Evolutionary conservation across 2,888 invertebrate species (phyloP).

Genomic region (Drosophila percnosoma): DNA sequence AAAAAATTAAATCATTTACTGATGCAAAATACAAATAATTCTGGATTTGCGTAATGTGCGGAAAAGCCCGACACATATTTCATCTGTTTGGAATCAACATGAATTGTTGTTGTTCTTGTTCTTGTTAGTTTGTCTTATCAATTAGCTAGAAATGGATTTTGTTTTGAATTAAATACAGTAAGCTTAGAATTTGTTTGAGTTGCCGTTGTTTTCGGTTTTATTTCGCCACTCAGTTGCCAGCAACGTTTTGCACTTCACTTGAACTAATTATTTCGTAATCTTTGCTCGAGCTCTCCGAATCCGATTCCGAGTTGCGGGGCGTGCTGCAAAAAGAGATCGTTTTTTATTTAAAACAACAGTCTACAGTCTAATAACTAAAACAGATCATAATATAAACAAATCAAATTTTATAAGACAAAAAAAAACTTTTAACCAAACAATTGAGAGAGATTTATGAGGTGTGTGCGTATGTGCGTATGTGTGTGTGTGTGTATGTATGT

Average conservation of each 20-base stretch:
- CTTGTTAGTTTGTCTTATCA: slow-evolving; percentile 44
- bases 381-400: slow-evolving; percentile 15
- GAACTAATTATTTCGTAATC: slow-evolving; percentile 95
- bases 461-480: slow-evolving; percentile 1
- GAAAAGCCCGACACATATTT: slow-evolving; percentile 46
- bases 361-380: not conserved
- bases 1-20: slow-evolving; percentile 28
- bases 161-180: slow-evolving; percentile 48
- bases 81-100: slow-evolving; percentile 47
- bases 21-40: slow-evolving; percentile 17
- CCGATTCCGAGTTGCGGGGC: slow-evolving; percentile 89
- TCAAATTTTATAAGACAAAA: slow-evolving; percentile 18
- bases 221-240: slow-evolving; percentile 67
- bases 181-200: slow-evolving; percentile 34
- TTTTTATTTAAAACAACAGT: not conserved
- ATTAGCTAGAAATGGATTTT: slow-evolving; percentile 56
- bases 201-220: slow-evolving; percentile 23
- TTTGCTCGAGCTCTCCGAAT: slow-evolving; percentile 92
- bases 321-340: slow-evolving; percentile 68
- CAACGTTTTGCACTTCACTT: slow-evolving; percentile 87
- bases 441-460: not conserved
- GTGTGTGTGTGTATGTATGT: slow-evolving; percentile 10
- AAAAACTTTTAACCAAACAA: slow-evolving; percentile 19
- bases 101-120: slow-evolving; percentile 33
- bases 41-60: slow-evolving; percentile 24